These are phyloP conservation scores for Cloeon dipterum DNA, from an alignment of 2,888 invertebrate species.

Conservation along the genomic window DNA sequence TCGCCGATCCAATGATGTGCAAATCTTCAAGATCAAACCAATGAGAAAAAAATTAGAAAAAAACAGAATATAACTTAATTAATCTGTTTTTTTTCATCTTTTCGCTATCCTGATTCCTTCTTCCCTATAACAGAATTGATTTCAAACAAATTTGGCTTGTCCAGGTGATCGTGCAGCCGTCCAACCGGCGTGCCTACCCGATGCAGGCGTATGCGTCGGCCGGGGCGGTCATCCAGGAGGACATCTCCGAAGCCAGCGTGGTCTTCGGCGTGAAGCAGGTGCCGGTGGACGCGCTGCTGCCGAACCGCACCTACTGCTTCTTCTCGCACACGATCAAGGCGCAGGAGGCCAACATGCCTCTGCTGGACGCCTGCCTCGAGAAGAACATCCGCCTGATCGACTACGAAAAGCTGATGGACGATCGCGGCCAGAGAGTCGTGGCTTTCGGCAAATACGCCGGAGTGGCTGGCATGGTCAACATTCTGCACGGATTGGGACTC, in stretches of 20 bases:
- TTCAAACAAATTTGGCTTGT: too few relatives aligned
- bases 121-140: too few relatives aligned
- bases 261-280: constrained; percentile 96
- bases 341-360: constrained; percentile 92
- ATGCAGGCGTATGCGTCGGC: constrained; percentile 88
- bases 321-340: constrained; percentile 99
- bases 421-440: constrained; percentile 71
- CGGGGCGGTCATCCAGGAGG: constrained; percentile 86
- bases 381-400: constrained; percentile 93
- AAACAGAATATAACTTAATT: too few relatives aligned
- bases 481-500: constrained; percentile 88
- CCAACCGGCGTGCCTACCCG: constrained; percentile 91
- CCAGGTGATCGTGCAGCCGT: constrained; percentile 97
- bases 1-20: too few relatives aligned
- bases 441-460: constrained; percentile 98
- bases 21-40: too few relatives aligned
- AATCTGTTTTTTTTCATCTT: too few relatives aligned
- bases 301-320: constrained; percentile 93
- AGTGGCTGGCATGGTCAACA: constrained; percentile 96
- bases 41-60: too few relatives aligned
- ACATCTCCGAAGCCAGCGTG: constrained; percentile 85
- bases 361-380: constrained; percentile 85
- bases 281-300: constrained; percentile 75
- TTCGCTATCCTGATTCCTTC: too few relatives aligned
- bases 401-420: constrained; percentile 89